Evolutionary conservation across 2,888 invertebrate genomes (phyloP).

Genomic region (Macrophya annulata): DNA sequence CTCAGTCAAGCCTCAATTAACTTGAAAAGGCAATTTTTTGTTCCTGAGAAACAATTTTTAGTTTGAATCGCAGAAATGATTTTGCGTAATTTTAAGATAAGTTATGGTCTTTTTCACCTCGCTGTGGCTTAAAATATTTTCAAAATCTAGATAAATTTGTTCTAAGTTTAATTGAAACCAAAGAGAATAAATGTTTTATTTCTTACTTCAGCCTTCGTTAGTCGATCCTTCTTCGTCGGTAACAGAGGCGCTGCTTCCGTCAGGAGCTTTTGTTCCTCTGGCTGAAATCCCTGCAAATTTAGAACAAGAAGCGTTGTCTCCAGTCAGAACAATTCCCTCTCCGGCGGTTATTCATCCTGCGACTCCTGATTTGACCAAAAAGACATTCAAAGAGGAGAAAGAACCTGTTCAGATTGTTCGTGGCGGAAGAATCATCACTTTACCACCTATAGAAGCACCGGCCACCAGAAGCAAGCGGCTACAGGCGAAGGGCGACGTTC

Average conservation of each 20-base stretch:
- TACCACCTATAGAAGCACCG: constrained; percentile 92
- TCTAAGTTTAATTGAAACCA: background rate
- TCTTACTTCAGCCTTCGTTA: constrained; percentile 66
- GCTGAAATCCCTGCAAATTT: background rate
- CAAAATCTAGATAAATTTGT: too few species aligned
- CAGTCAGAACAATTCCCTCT: constrained; percentile 53
- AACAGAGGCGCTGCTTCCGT: constrained; percentile 65
- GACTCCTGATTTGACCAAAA: constrained; percentile 57
- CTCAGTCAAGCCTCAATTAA: background rate
- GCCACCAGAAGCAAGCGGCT: constrained; percentile 88
- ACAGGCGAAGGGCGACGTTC: constrained; percentile 69
- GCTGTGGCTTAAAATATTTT: too few species aligned
- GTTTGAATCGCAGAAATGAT: too few species aligned
- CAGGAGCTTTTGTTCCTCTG: constrained; percentile 57
- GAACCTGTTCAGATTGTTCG: constrained; percentile 88
- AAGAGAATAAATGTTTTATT: constrained; percentile 4
- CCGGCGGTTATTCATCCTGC: constrained; percentile 57
- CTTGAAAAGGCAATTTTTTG: background rate
- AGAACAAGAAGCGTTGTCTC: constrained; percentile 25
- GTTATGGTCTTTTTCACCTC: background rate
- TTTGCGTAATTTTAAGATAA: background rate
- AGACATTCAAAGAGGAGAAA: constrained; percentile 78
- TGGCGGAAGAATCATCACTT: constrained; percentile 88
- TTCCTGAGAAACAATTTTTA: background rate
- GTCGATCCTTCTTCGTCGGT: constrained; percentile 63